Conservation (phyloP, 2,888 invertebrate species). For the Meteorus cinctellus region DNA sequence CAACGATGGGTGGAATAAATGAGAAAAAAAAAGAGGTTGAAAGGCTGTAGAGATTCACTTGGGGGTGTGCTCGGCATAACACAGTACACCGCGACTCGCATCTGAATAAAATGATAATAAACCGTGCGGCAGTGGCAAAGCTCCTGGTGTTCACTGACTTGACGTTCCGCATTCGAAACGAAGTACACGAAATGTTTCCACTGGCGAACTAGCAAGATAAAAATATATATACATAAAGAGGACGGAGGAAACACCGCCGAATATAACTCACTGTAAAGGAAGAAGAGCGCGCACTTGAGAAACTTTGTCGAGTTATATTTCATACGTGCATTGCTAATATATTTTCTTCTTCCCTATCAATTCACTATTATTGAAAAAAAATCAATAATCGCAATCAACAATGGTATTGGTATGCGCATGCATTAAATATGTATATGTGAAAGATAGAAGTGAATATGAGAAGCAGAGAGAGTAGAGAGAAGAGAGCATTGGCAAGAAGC, state of each 20-base stretch:
- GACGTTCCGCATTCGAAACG: conserved; percentile 51
- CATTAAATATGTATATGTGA: conserved; percentile 17
- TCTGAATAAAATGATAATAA: conserved; percentile 72
- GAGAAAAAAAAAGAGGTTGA: conserved; percentile 29
- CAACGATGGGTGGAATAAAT: conserved; percentile 17
- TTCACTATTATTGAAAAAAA: not conserved
- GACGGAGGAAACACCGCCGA: conserved; percentile 23
- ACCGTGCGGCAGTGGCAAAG: conserved; percentile 55
- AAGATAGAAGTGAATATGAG: not conserved
- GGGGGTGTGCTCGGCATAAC: conserved; percentile 59
- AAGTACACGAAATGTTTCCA: conserved; percentile 37
- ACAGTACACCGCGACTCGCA: conserved; percentile 56
- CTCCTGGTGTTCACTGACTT: conserved; percentile 45
- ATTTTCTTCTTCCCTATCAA: conserved; percentile 2
- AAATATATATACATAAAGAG: not conserved
- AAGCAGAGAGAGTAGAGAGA: not conserved
- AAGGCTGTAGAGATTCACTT: conserved; percentile 49
- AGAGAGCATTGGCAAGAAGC: not conserved
- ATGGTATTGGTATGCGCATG: not conserved
- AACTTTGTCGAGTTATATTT: conserved; percentile 14
- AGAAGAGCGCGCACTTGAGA: conserved; percentile 17
- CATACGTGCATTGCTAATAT: not conserved
- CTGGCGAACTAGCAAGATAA: not conserved
- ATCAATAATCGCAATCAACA: conserved; percentile 14
- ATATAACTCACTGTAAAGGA: conserved; percentile 28